Base-by-base conservation (phyloP, 2,797 vertebrate species). In the Scolopax bukidnonensis region DNA sequence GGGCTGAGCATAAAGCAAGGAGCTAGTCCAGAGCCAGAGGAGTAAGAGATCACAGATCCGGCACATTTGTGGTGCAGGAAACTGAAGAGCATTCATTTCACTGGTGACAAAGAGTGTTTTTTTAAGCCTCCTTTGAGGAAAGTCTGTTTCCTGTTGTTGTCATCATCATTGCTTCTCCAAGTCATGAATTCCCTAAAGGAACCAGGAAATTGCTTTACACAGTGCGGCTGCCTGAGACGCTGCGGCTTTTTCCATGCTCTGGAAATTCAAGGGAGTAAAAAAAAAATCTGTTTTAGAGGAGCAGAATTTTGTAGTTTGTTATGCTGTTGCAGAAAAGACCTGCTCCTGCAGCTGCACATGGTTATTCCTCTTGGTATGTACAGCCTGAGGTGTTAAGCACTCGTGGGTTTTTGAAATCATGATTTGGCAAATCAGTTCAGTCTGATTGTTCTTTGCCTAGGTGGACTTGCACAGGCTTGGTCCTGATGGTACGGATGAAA, bases 151-250 rank as follows among this genome's bases (percentile, higher is more conserved):
- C 90, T 85, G 45, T 64, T 90, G 60, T 64, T 78, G 65, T 89
- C 78, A 67, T 60, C 59, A 59, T 80, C 45, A 6, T 5, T 80
- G 79, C 82, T 88, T 87, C 84, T 86, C 68, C 69, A 77, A 91
- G 84, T 59, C 57, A 69, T 48, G 18, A 90, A 90, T 91, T 95
- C 88, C 83, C 82, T 81, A 3, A 89, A 89, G 82, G 81, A 89
- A 77, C 28, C 9, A 59, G 78, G 74, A 74, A 64, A 24, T 60
- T 77, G 70, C 41, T 89, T 89, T 83, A 63, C 63, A 73, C 80
- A 75, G 56, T 81, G 80, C 60, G 74, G 3, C 69, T 84, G 83
- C 73, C 80, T 1, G 33, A 60, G 53, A 19, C 27, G 65, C 47
- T 43, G 73, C 45, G 84, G 51, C 10, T 33, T 91, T 27, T 94